Conservation (phyloP, 2,797 vertebrate species). For the Sebastes diploproa region DNA sequence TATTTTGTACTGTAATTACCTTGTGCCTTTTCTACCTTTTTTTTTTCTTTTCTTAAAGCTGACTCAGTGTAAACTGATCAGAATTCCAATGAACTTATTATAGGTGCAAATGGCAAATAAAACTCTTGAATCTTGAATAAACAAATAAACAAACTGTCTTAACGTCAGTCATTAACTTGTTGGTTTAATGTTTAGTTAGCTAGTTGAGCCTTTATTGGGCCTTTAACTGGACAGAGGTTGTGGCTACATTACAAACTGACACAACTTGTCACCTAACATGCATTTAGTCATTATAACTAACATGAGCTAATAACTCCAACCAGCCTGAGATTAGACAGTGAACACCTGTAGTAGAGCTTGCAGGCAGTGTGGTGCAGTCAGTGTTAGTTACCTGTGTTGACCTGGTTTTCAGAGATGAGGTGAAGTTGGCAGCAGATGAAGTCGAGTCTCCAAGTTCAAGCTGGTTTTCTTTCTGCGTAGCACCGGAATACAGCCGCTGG, state of each 20-base stretch:
- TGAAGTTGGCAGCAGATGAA: slow-evolving; percentile 45
- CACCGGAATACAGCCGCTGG: slow-evolving; percentile 57
- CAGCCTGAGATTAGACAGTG: not conserved
- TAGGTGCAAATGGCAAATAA: too few species aligned
- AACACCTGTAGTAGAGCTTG: fast-evolving
- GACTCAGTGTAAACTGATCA: too few species aligned
- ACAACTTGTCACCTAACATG: not conserved
- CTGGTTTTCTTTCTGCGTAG: slow-evolving; percentile 63
- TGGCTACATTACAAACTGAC: not conserved
- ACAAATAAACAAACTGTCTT: too few species aligned
- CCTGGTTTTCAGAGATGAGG: slow-evolving; percentile 23
- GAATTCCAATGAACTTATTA: too few species aligned
- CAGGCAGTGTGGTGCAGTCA: not conserved
- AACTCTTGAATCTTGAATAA: too few species aligned
- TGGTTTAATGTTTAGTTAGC: not conserved
- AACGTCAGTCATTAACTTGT: not conserved
- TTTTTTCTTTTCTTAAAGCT: too few species aligned
- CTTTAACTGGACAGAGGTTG: not conserved
- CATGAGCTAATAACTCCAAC: not conserved
- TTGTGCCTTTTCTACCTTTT: too few species aligned
- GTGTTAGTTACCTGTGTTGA: slow-evolving; percentile 39
- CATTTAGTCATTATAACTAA: not conserved
- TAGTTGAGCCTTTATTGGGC: not conserved
- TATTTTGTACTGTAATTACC: too few species aligned
- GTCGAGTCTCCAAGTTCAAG: slow-evolving; percentile 53